Percentiles rank a stretch among this genome's conserved stretches.
phyloP scores from a whole-genome alignment of 2,888 invertebrate species.

The Thereva unica region DNA sequence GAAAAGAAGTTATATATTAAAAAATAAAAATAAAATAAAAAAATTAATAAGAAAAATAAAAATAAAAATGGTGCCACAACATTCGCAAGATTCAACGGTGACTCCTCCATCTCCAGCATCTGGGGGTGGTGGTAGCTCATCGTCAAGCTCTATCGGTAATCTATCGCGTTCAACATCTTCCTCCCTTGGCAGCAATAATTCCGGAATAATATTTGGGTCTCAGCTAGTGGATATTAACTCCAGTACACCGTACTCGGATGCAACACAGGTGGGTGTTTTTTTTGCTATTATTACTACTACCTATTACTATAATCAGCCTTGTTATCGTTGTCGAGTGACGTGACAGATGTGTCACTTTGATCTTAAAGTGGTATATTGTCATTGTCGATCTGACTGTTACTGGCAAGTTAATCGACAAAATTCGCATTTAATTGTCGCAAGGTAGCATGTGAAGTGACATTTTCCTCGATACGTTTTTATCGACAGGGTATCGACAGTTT shows the following conservation, averaged over 20 bases:
- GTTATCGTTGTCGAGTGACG: too few relatives aligned
- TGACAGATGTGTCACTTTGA: too few relatives aligned
- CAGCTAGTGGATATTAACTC: conserved; percentile 89
- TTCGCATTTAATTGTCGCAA: too few relatives aligned
- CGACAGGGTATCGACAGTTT: too few relatives aligned
- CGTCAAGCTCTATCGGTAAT: conserved; percentile 29
- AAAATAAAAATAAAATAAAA: neutral
- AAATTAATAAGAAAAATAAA: too few relatives aligned
- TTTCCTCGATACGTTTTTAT: too few relatives aligned
- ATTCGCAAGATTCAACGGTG: conserved; percentile 49
- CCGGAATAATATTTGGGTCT: conserved; percentile 79
- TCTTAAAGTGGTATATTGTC: too few relatives aligned
- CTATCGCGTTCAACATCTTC: conserved; percentile 19
- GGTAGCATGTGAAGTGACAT: too few relatives aligned
- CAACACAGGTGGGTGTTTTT: conserved; percentile 81
- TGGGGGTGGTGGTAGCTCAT: conserved; percentile 39
- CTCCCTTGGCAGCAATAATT: conserved; percentile 1
- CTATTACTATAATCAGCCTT: neutral
- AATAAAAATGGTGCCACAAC: conserved; percentile 52
- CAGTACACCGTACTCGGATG: conserved; percentile 95
- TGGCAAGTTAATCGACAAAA: too few relatives aligned
- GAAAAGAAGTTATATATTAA: conserved; percentile 4
- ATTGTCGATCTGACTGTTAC: too few relatives aligned
- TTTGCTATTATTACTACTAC: neutral
- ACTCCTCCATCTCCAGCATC: conserved; percentile 45